These are phyloP conservation scores for Trachymyrmex septentrionalis DNA, from an alignment of 1,140 invertebrate species.

Conservation along the genomic window DNA sequence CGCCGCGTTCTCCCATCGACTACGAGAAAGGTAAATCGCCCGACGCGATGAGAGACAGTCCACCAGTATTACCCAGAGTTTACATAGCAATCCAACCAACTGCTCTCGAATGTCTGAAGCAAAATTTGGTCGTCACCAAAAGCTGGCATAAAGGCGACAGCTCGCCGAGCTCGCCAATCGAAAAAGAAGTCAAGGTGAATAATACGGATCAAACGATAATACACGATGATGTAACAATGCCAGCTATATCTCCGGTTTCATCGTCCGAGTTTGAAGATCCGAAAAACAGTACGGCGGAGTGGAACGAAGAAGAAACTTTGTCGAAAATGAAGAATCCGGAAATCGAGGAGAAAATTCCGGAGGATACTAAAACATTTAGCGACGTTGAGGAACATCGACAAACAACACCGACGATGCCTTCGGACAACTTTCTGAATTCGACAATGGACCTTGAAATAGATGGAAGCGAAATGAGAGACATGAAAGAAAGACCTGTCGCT, in stretches of 20 bases:
- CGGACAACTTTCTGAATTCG: conserved; percentile 3
- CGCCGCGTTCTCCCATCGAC: conserved; percentile 66
- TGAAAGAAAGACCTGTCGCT: not conserved
- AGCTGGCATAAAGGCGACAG: conserved; percentile 23
- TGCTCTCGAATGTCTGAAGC: conserved; percentile 29
- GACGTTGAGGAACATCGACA: conserved; percentile 6
- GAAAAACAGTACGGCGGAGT: not conserved
- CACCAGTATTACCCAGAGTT: conserved; percentile 72
- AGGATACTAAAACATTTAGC: conserved; percentile 30
- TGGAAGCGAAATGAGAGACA: not conserved
- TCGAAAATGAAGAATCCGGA: conserved; percentile 11
- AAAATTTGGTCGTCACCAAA: not conserved
- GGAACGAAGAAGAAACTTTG: not conserved
- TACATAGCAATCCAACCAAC: conserved; percentile 52
- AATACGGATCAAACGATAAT: conserved; percentile 34
- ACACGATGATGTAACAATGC: not conserved
- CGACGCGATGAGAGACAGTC: conserved; percentile 68
- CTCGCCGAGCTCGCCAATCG: not conserved
- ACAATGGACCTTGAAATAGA: conserved; percentile 24
- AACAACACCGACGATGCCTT: not conserved
- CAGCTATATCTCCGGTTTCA: conserved; percentile 13
- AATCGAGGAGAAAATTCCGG: conserved; percentile 9
- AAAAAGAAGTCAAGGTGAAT: conserved; percentile 25
- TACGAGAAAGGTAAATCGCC: conserved; percentile 58
- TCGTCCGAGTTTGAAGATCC: conserved; percentile 17